Conservation (phyloP, 2,888 invertebrate genomes). For the Apamea anceps region DNA sequence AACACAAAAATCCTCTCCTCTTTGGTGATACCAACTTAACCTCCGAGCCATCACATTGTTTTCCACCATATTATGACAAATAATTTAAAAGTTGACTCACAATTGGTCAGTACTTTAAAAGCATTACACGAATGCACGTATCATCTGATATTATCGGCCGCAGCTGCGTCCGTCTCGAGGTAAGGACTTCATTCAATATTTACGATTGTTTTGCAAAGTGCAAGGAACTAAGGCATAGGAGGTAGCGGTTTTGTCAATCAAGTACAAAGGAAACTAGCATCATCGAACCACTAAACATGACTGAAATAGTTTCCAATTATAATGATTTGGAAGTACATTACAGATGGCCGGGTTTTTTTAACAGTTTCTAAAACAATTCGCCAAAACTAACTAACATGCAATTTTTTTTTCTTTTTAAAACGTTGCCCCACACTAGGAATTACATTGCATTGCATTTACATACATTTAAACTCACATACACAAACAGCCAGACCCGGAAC, state of each 20-base stretch:
- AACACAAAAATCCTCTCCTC: neutral
- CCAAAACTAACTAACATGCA: too few species aligned
- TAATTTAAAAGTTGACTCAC: neutral
- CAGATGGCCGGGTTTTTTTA: too few species aligned
- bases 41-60: neutral
- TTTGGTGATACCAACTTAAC: neutral
- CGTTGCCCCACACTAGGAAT: too few species aligned
- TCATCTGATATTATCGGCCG: slow-evolving; percentile 66
- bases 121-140: slow-evolving; percentile 39
- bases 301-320: too few species aligned
- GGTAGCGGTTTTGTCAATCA: slow-evolving; percentile 2
- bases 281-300: neutral
- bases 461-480: too few species aligned
- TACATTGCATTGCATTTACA: too few species aligned
- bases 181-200: slow-evolving; percentile 84
- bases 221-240: neutral
- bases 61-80: neutral
- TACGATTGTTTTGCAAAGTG: slow-evolving; percentile 77
- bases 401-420: too few species aligned
- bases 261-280: neutral
- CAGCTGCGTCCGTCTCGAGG: slow-evolving; percentile 74
- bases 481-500: too few species aligned
- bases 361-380: too few species aligned
- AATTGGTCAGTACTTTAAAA: slow-evolving; percentile 29
- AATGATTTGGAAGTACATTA: too few species aligned